These are phyloP conservation scores for Nomada fucata DNA, from an alignment of 2,888 invertebrate genomes.

Conservation along the genomic window DNA sequence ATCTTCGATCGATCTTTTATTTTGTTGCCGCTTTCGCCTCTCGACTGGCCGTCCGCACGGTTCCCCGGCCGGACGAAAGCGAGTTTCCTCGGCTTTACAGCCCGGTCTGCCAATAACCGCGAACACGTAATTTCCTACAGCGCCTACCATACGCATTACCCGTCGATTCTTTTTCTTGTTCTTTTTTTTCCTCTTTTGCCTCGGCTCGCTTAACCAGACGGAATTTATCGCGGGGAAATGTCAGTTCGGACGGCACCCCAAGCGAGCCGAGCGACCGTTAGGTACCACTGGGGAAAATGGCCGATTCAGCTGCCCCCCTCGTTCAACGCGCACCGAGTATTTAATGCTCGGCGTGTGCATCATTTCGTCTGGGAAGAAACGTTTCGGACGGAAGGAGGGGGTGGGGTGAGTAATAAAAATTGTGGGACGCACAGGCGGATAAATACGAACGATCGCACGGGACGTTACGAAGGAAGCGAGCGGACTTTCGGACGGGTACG, in stretches of 20 bases:
- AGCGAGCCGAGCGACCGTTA: constrained; percentile 46
- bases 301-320: neutral
- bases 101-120: constrained; percentile 80
- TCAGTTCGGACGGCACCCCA: constrained; percentile 64
- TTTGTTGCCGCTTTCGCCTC: constrained; percentile 41
- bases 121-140: constrained; percentile 81
- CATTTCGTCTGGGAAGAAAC: too few species aligned
- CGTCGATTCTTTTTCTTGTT: constrained; percentile 54
- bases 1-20: constrained; percentile 5
- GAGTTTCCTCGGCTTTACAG: constrained; percentile 75
- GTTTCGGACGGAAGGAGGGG: too few species aligned
- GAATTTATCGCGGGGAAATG: constrained; percentile 76
- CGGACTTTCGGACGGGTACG: too few species aligned
- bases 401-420: too few species aligned
- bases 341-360: too few species aligned
- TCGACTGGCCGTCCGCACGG: constrained; percentile 36
- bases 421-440: too few species aligned
- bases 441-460: too few species aligned
- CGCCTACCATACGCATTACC: constrained; percentile 74
- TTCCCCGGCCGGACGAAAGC: constrained; percentile 35
- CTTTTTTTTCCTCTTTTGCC: neutral
- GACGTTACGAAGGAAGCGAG: neutral
- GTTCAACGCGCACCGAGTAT: too few species aligned
- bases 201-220: constrained; percentile 71
- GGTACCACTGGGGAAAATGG: constrained; percentile 20